Conservation (phyloP, 2,888 invertebrate species). For the Tetropium fuscum region DNA sequence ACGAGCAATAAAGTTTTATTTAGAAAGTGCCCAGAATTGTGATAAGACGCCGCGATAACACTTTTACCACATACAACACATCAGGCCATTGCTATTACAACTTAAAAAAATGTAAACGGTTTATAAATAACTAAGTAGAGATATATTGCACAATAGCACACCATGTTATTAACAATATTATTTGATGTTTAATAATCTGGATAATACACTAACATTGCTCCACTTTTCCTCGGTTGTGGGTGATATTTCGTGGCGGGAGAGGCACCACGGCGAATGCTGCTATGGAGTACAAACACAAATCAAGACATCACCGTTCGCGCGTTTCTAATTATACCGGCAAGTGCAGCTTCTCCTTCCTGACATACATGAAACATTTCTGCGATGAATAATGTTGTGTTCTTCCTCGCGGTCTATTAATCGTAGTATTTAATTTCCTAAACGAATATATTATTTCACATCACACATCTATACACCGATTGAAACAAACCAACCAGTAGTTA, state of each 20-base stretch:
- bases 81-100: slow-evolving; percentile 1
- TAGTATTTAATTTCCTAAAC: slow-evolving; percentile 15
- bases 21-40: slow-evolving; percentile 5
- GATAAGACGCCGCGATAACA: slow-evolving; percentile 28
- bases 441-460: slow-evolving; percentile 1
- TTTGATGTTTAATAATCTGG: slow-evolving; percentile 24
- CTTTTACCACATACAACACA: slow-evolving; percentile 17
- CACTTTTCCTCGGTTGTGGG: slow-evolving; percentile 28
- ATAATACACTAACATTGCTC: slow-evolving; percentile 38
- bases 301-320: slow-evolving; percentile 36
- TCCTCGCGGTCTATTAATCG: slow-evolving; percentile 27
- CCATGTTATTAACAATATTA: slow-evolving; percentile 9
- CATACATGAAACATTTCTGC: slow-evolving; percentile 9
- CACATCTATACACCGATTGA: neutral
- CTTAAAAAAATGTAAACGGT: slow-evolving; percentile 1
- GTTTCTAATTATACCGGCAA: slow-evolving; percentile 45
- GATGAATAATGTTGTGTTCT: slow-evolving; percentile 12
- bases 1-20: slow-evolving; percentile 20
- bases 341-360: neutral
- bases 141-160: slow-evolving; percentile 20
- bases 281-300: slow-evolving; percentile 14
- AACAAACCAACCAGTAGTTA: neutral
- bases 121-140: slow-evolving; percentile 19
- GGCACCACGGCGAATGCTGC: slow-evolving; percentile 11
- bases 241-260: slow-evolving; percentile 21